Base-by-base conservation (phyloP, 2,888 invertebrate genomes). In the Machimus rusticus region DNA sequence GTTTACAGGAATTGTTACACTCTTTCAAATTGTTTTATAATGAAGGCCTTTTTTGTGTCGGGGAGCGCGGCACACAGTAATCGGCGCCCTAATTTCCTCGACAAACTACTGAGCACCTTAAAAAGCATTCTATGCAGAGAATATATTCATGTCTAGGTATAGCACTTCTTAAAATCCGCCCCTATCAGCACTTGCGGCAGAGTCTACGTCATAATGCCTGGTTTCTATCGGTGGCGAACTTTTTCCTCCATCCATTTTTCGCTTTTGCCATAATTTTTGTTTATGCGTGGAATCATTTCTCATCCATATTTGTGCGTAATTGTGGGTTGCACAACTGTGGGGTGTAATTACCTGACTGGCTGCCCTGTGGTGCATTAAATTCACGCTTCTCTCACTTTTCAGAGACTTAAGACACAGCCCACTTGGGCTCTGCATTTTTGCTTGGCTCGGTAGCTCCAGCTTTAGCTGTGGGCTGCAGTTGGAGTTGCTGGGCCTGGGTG, bases 291-390 rank as follows among this genome's bases (percentile, higher is more conserved):
- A 19, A 66, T 84, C 82, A 79, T 79, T 51, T 79, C 82, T 39
- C 82, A 84, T 84, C 82, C 82, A 86, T 74, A 46, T 46, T 86
- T 74, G 74, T 86, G 86, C 86, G 76, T 86, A 86, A 86, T 86
- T 86, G 51, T 76, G 46, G 74, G 74, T 74, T 74, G 86, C 46
- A 46, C 74, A 86, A 46, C 46, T 76, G 76, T 34, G 86, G 76
- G 86, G 74, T 86, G 74, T 46, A 74, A 74, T 86, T 74, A 86
- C 74, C 82, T 84, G 82, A 37, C 31, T 57, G 57, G 66, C 82
- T 84, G 82, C 82, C 79, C 66, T 84, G 66, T 39, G 39, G 57
- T 84, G 66, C 82, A 84, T 84, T 84, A 66, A 57, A 84, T 84
- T 84, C 66, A 84, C 79, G 79, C 79, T 79, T 79, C 79, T 79